phyloP scores from a whole-genome alignment of 2,797 vertebrate genomes.

The Lepilemur septentrionalis region DNA sequence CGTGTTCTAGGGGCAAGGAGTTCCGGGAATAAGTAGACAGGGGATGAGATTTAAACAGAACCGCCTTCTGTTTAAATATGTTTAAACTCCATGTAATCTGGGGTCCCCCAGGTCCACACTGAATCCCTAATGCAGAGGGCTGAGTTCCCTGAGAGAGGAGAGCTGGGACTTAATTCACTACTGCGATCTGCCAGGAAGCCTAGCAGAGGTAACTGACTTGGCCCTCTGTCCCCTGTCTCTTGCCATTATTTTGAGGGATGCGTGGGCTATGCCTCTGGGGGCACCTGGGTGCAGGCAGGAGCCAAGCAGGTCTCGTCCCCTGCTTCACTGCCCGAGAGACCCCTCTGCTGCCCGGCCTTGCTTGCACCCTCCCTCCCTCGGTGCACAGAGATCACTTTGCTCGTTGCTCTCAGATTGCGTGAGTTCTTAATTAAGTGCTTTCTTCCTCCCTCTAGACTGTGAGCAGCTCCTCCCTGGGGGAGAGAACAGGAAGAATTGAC shows the following conservation, averaged over 20 bases:
- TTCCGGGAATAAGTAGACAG: neutral
- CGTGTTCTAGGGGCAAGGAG: fast-evolving
- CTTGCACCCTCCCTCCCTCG: fast-evolving
- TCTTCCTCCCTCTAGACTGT: neutral
- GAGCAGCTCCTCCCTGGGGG: neutral
- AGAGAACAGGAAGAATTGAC: neutral
- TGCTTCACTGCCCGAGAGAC: fast-evolving
- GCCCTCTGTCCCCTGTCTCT: neutral
- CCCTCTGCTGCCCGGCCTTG: fast-evolving
- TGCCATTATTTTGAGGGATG: neutral
- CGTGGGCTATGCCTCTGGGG: neutral
- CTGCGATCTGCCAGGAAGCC: neutral
- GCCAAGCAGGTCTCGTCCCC: fast-evolving
- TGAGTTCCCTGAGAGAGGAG: neutral
- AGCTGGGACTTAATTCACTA: neutral
- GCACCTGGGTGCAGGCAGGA: neutral
- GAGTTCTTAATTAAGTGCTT: neutral
- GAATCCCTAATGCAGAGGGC: neutral
- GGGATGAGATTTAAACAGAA: neutral
- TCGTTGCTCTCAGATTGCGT: neutral
- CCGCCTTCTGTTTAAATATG: neutral
- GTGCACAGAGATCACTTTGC: neutral
- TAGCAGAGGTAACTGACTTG: fast-evolving
- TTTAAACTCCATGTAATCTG: neutral
- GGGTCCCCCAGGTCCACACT: neutral